Base-by-base conservation (phyloP, 2,888 invertebrate genomes). In the Cryptophagus acutangulus region DNA sequence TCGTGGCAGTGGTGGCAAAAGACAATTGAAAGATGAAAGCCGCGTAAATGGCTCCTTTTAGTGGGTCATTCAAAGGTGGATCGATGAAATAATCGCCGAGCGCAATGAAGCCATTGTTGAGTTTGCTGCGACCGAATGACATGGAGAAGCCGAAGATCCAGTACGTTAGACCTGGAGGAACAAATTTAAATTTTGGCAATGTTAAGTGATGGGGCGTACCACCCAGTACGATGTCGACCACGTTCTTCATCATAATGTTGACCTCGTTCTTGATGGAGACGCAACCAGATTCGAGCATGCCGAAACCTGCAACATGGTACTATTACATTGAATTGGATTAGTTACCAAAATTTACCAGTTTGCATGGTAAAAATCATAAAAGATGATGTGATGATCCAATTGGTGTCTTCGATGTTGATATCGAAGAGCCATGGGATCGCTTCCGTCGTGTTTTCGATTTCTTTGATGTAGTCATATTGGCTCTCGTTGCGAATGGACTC, bases 161-260 rank as follows among this genome's bases (percentile, higher is more conserved):
- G 69, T 94, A 95, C 0, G 92, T 91, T 9, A 91, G 67, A 43
- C 91, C 79, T 79, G 52, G 41, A 40, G 37, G 24, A 8, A n/a
- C n/a, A n/a, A n/a, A n/a, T 20, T 8, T 20, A 20, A 20, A 20
- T 8, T 20, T 8, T 20, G 24, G 24, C n/a, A 20, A 20, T n/a
- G 6, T 20, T 8, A 6, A 20, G 6, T 8, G 6, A 20, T 6
- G 24, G 24, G 6, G 24, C 38, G 59, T 62, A 78, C 83, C 94
- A 2, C 94, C 94, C 13, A 95, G 76, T 1, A 91, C 87, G 36
- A 95, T 91, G 58, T 95, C 94, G 1, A 90, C 87, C 0, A 92
- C 82, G 61, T 94, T 94, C 68, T 95, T 95, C 86, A 95, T 91
- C 94, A 95, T 94, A 42, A 96, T 93, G 65, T 94, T 94, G 0